Evolutionary conservation across 1,140 invertebrate species (phyloP), one percentile per base, ranked within the genome.

Genomic region (Conus ventricosus): DNA sequence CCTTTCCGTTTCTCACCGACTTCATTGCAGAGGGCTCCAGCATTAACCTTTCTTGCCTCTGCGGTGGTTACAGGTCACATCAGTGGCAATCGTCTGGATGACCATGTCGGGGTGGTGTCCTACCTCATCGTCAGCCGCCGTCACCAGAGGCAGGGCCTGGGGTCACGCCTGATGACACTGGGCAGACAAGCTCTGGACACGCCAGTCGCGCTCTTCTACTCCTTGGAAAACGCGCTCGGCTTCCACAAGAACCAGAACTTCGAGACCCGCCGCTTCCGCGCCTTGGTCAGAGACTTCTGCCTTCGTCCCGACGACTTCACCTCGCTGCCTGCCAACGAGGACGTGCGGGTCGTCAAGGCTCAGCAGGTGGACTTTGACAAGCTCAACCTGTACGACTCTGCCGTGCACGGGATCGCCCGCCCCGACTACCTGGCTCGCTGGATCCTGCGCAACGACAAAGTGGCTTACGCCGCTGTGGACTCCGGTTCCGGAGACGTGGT

Each of bases 111-210:
- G 71, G 75, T 87, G 85, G n/a, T 87, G 85, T 87, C 85, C 8
- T 87, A 87, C 75, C 17, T 87, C 20, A 25, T 87, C 71, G 85
- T 87, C 10, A 78, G 75, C 71, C 54, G 75, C 53, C 75, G 27
- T 23, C 71, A 87, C 55, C 85, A 87, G 85, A 76, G 80, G 71
- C 85, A 87, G 8, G 85, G 85, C 1, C 71, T 87, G 85, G 85
- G 85, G 51, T 78, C 85, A 17, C 85, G 53, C 6, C 39, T 87
- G 6, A 76, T 87, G 71, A 54, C 60, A 20, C 8, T 57, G 25
- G 85, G 71, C 71, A 57, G 10, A 5, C 15, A 55, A 10, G 85
- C 71, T 20, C 85, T 87, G 20, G 85, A 53, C 5, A 39, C 20
- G 5, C 67, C 71, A n/a, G 27, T 25, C 39, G 54, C 57, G 51